Percentiles rank a stretch among this genome's conserved stretches.
Conservation (phyloP, 2,888 invertebrate genomes). For the Sarcophaga variegata region DNA sequence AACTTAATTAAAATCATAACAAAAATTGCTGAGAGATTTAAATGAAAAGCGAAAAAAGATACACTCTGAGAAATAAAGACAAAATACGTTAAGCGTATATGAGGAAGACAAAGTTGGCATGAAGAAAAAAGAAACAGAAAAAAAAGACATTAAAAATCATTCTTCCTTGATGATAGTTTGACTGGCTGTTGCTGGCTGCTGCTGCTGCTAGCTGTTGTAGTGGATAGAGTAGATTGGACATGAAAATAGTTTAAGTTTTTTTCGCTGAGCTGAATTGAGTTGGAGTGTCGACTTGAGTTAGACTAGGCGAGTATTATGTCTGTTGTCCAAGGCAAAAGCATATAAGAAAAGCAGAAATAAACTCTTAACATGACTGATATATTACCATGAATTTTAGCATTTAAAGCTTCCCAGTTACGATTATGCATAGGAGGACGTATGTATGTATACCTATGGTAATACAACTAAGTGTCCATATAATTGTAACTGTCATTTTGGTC, state of each 20-base stretch:
- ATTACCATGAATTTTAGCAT: constrained; percentile 78
- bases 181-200: constrained; percentile 25
- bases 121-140: background rate
- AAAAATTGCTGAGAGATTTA: constrained; percentile 74
- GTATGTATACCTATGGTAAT: background rate
- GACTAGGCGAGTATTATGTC: constrained; percentile 54
- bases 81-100: background rate
- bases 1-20: constrained; percentile 80
- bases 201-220: background rate
- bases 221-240: background rate
- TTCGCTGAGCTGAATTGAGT: constrained; percentile 47
- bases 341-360: constrained; percentile 42
- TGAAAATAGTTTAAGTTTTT: constrained; percentile 5
- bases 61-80: constrained; percentile 12
- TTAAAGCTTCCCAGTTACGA: constrained; percentile 80
- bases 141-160: constrained; percentile 47
- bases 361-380: constrained; percentile 74
- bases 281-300: constrained; percentile 61
- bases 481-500: constrained; percentile 45
- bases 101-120: background rate
- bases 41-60: constrained; percentile 25
- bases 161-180: constrained; percentile 57
- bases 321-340: constrained; percentile 28
- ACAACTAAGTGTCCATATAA: constrained; percentile 44
- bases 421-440: constrained; percentile 1